A percentile compares a stretch with the other conserved stretches of the same genome.
phyloP scores from a whole-genome alignment of 2,113 vertebrate species.

The Plecotus auritus region DNA sequence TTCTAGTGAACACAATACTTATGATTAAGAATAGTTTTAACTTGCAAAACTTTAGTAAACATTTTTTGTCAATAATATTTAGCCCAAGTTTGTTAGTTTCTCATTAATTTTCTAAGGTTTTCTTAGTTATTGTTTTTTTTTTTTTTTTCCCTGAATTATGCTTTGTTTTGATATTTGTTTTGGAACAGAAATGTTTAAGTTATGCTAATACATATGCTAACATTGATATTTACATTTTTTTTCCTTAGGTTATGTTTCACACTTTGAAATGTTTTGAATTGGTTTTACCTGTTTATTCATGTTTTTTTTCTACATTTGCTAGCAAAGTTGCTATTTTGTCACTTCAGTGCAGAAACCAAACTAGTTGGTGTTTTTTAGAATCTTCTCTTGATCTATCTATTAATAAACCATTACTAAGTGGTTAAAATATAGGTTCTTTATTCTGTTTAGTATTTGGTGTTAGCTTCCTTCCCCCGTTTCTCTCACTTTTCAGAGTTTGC shows the following conservation, averaged over 20 bases:
- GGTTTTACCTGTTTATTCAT: not conserved
- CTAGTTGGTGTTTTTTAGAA: not conserved
- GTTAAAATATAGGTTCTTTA: not conserved
- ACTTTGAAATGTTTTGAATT: not conserved
- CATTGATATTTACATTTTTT: not conserved
- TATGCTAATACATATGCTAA: not conserved
- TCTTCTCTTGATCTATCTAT: not conserved
- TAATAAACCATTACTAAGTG: not conserved
- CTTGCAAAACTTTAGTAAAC: conserved; percentile 66
- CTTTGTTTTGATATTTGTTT: not conserved
- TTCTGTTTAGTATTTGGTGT: not conserved
- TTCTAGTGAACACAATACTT: conserved; percentile 11
- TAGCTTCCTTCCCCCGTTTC: not conserved
- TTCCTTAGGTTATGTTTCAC: not conserved
- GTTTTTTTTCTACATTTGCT: not conserved
- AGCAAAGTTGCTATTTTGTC: not conserved
- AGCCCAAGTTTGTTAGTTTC: not conserved
- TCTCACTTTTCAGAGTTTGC: not conserved
- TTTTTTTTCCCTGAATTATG: not conserved
- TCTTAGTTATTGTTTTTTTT: not conserved
- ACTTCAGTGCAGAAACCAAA: not conserved
- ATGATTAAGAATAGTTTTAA: conserved; percentile 70
- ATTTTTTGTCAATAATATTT: conserved; percentile 56
- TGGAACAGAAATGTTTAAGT: not conserved
- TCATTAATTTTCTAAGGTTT: not conserved